Percentiles rank a stretch among this genome's conserved stretches.
phyloP scores from a whole-genome alignment of 2,888 invertebrate genomes.

The Agrotis clavis region DNA sequence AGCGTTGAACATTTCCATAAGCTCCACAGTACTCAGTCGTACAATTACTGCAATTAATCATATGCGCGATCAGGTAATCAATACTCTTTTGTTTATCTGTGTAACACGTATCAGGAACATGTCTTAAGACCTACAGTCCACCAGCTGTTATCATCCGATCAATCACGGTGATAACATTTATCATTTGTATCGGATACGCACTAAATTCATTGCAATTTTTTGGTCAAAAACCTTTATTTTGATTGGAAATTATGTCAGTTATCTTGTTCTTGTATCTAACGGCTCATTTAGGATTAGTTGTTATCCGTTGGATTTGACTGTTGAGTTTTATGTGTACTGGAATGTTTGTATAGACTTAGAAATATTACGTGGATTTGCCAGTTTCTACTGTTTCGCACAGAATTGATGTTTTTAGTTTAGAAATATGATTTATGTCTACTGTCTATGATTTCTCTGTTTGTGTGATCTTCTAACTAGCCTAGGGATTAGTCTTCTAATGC shows the following conservation, averaged over 20 bases:
- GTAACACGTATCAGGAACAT: constrained; percentile 53
- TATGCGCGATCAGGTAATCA: constrained; percentile 55
- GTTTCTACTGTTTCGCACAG: neutral
- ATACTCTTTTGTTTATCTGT: constrained; percentile 56
- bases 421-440: no score
- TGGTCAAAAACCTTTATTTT: constrained; percentile 26
- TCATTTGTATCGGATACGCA: constrained; percentile 26
- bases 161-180: constrained; percentile 54
- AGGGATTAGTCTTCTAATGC: no score
- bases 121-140: constrained; percentile 28
- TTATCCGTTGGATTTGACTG: constrained; percentile 18
- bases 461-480: no score
- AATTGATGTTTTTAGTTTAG: neutral
- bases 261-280: constrained; percentile 16
- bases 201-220: constrained; percentile 48
- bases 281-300: constrained; percentile 24
- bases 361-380: neutral
- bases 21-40: neutral
- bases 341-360: neutral
- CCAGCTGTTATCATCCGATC: constrained; percentile 47
- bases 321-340: neutral
- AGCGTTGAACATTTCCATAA: constrained; percentile 5
- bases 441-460: no score
- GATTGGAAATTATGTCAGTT: constrained; percentile 34
- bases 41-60: constrained; percentile 47